Evolutionary conservation across 2,797 vertebrate species (phyloP), one percentile per base, ranked within the genome.

Genomic region (Melanotaenia trifasciata): DNA sequence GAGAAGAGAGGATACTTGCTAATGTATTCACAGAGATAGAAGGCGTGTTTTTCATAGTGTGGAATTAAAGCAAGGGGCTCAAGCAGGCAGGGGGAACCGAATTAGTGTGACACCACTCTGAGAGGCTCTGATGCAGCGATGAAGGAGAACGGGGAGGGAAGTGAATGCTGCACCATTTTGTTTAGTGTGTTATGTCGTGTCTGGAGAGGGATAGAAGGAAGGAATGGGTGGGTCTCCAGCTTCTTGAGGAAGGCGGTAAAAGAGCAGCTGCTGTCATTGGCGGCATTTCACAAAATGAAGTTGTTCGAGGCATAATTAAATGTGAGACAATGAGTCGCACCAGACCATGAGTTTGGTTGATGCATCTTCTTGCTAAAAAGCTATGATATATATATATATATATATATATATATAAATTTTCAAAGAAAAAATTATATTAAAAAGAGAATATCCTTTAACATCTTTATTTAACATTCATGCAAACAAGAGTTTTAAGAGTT

Each of bases 31-130:
- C 79, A 77, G 67, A 84, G 74, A 80, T 70, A 75, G 76, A 71
- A 16, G 75, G 53, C 16, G 12, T 56, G 79, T 72, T 76, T 84
- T 83, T 90, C 63, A 26, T 59, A 64, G 69, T 43, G 73, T 81
- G 89, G 89, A 90, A 89, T 89, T 87, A 83, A 87, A 90, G 81
- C 54, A 36, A 69, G 77, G 76, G 84, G 91, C 90, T 70, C 45
- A 59, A 63, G 87, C 74, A 61, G 74, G 81, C 79, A 87, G 81
- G 87, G 86, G 88, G 93, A 94, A 86, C 86, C 63, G 79, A 92
- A 92, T 93, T 84, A 92, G 87, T 90, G 89, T 90, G 91, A 94
- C 91, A 87, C 83, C 59, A 53, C 85, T 81, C 71, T 16, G 78
- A 76, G 82, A 45, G 22, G 78, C 78, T 74, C 62, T 79, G 84